Evolutionary conservation across 2,113 vertebrate genomes (phyloP).

Genomic region (Tachycineta bicolor): DNA sequence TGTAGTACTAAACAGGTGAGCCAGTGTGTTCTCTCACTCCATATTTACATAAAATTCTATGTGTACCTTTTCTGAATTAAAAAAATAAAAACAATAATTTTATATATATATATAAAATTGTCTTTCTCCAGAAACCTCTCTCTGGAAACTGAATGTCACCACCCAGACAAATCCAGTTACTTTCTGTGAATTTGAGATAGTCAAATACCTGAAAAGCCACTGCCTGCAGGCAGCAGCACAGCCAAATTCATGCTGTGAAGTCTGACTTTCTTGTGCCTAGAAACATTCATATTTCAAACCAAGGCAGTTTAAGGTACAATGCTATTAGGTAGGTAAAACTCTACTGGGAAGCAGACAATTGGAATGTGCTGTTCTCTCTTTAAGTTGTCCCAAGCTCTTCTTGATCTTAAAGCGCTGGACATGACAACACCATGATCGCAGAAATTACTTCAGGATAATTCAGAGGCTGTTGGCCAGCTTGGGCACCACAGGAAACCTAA

Average conservation of each 20-base stretch:
- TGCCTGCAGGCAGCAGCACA: neutral
- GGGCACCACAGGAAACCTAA: neutral
- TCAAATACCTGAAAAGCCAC: neutral
- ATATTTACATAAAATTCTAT: neutral
- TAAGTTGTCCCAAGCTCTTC: neutral
- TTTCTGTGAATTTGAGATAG: neutral
- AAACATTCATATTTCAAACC: neutral
- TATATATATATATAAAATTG: too few species aligned
- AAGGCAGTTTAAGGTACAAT: neutral
- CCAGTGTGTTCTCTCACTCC: neutral
- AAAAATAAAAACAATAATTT: neutral
- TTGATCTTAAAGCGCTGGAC: neutral
- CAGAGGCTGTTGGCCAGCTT: neutral
- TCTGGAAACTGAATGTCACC: neutral
- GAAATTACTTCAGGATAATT: neutral
- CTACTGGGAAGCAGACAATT: neutral
- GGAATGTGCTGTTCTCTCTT: neutral
- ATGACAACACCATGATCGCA: neutral
- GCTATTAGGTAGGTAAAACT: neutral
- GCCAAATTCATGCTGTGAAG: neutral
- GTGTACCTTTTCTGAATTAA: neutral
- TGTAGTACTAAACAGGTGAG: neutral
- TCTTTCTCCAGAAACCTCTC: neutral
- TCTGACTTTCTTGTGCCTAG: neutral
- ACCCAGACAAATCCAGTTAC: neutral